Percentiles rank a stretch among this genome's conserved stretches.
Evolutionary conservation across 2,113 vertebrate genomes (phyloP).

Genomic region (Delphinapterus leucas): DNA sequence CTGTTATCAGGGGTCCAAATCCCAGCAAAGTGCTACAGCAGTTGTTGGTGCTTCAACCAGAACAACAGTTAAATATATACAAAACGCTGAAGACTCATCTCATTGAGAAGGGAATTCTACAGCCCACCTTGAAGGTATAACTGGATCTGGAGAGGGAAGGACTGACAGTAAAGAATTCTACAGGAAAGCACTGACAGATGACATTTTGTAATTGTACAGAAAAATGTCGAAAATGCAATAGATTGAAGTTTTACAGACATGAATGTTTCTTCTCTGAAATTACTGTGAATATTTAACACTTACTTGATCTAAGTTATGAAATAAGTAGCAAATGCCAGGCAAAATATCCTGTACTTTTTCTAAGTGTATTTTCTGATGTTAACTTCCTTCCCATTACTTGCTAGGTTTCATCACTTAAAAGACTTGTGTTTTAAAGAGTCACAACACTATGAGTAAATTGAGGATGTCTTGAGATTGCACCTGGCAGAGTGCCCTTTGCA

Average conservation of each 20-base stretch:
- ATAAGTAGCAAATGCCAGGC: slow-evolving; percentile 48
- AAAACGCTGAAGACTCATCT: slow-evolving; percentile 91
- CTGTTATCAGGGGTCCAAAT: slow-evolving; percentile 91
- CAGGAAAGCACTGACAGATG: slow-evolving; percentile 49
- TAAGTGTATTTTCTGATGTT: slow-evolving; percentile 55
- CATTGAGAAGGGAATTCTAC: slow-evolving; percentile 89
- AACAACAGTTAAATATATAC: slow-evolving; percentile 94
- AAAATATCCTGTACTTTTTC: slow-evolving; percentile 57
- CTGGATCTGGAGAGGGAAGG: neutral
- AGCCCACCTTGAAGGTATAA: slow-evolving; percentile 80
- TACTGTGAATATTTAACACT: slow-evolving; percentile 76
- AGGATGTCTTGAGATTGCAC: neutral
- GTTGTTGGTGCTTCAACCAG: slow-evolving; percentile 92
- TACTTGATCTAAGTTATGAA: slow-evolving; percentile 52
- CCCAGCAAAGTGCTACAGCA: slow-evolving; percentile 96
- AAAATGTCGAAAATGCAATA: slow-evolving; percentile 38
- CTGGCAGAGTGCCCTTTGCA: slow-evolving; percentile 24
- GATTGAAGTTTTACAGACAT: slow-evolving; percentile 47
- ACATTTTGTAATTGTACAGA: neutral
- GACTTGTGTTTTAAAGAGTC: slow-evolving; percentile 57
- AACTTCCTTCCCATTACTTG: slow-evolving; percentile 43
- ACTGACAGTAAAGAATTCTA: neutral
- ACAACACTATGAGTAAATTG: neutral
- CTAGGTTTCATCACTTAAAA: slow-evolving; percentile 34
- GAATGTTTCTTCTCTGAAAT: slow-evolving; percentile 71